These are phyloP conservation scores for Meteorus sp. DNA, from an alignment of 1,140 invertebrate species.

Conservation along the genomic window DNA sequence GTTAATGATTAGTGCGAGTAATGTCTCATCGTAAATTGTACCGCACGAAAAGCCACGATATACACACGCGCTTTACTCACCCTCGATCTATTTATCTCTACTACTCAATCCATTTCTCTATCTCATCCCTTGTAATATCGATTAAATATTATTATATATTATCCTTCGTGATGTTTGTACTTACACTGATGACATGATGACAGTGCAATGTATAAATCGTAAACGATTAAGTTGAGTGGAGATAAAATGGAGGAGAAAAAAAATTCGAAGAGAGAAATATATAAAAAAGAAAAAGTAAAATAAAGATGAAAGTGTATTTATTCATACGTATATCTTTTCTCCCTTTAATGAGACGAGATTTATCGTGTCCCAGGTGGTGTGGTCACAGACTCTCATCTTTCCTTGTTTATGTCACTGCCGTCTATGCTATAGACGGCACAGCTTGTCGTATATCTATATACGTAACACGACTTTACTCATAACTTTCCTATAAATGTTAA, in stretches of 20 bases:
- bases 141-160: too few species aligned
- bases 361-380: constrained; percentile 37
- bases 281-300: background rate
- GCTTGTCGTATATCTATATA: constrained; percentile 9
- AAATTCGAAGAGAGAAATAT: background rate
- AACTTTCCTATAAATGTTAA: constrained; percentile 21
- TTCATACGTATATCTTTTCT: too few species aligned
- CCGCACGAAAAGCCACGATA: too few species aligned
- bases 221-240: too few species aligned
- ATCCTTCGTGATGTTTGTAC: constrained; percentile 7
- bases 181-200: constrained; percentile 14
- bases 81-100: too few species aligned
- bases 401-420: constrained; percentile 5
- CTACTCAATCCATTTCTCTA: too few species aligned
- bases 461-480: too few species aligned
- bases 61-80: too few species aligned
- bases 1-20: constrained; percentile 20
- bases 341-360: constrained; percentile 39
- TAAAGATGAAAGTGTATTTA: background rate
- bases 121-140: constrained; percentile 5
- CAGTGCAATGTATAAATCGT: too few species aligned
- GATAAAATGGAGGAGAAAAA: too few species aligned
- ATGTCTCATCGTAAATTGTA: constrained; percentile 21
- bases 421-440: constrained; percentile 1
- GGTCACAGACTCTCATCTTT: constrained; percentile 4